A percentile compares a stretch with the other conserved stretches of the same genome.
phyloP scores from a whole-genome alignment of 37 sponge, comb jelly and placozoan species.

The Haliclona indistincta region DNA sequence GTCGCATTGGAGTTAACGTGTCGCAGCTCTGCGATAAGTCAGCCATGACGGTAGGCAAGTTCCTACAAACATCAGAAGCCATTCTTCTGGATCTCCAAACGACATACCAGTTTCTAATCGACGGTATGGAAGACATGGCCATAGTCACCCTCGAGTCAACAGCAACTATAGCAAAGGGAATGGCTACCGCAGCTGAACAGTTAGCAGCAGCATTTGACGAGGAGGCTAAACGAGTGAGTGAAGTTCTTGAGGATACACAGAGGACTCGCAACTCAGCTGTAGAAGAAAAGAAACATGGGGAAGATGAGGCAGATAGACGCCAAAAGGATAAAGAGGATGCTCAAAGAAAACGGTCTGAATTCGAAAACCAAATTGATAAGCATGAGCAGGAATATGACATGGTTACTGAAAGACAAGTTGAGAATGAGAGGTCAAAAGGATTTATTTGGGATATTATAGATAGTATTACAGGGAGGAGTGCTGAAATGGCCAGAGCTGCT shows the following conservation, averaged over 20 bases:
- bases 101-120: constrained; percentile 37
- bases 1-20: constrained; percentile 24
- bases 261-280: not conserved
- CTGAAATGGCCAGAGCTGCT: not conserved
- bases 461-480: not conserved
- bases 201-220: constrained; percentile 11
- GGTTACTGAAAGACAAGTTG: not conserved
- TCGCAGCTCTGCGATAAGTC: constrained; percentile 50
- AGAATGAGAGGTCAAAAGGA: not conserved
- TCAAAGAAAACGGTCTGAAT: not conserved
- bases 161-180: constrained; percentile 20
- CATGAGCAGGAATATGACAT: not conserved
- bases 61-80: constrained; percentile 12
- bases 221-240: not conserved
- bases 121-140: constrained; percentile 44
- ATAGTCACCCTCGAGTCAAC: constrained; percentile 14
- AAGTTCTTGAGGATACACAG: constrained; percentile 3
- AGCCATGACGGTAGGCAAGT: constrained; percentile 30
- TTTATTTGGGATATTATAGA: no score
- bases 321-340: not conserved
- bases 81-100: constrained; percentile 15
- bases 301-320: not conserved
- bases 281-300: not conserved
- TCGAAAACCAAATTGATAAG: not conserved
- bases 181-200: constrained; percentile 34